Base-by-base conservation (phyloP, 2,797 vertebrate species). In the Sitta carolinensis region DNA sequence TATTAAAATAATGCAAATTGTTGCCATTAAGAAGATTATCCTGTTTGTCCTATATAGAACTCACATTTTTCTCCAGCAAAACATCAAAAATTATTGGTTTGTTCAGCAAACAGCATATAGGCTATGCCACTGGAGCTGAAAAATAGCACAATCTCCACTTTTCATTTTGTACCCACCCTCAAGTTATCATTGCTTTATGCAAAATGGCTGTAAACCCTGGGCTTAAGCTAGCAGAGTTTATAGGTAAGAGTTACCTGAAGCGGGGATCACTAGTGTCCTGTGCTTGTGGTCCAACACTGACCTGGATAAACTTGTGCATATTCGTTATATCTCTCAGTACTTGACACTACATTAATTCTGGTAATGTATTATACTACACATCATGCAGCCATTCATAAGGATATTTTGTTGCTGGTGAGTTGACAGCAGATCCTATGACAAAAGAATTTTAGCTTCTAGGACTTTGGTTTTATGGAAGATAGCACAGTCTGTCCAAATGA, bases 1-100 rank as follows among this genome's bases (percentile, higher is more conserved):
- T 95, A 96, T 97, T 97, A 95, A 97, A 97, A 97, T 91, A 96
- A 96, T 96, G 95, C 92, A 95, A 91, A 96, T 95, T 96, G 76
- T 38, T 84, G 83, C 95, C 94, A 94, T 97, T 97, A 97, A 94
- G 91, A 97, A 95, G 95, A 97, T 97, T 97, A 97, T 97, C 95
- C 89, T 95, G 91, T 96, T 97, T 97, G 94, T 87, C 83, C 93
- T 96, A 79, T 67, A 81, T 87, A 89, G 57, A 94, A 74, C 94
- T 95, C 63, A 64, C 74, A 76, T 87, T 94, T 94, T 96, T 93
- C 85, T 89, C 45, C 66, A 93, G 64, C 48, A 96, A 81, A 94
- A 80, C 29, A 58, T 87, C 47, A 84, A 69, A 90, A 80, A 70
- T 94, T 68, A 85, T 82, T 75, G 26, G 72, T 95, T 95, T 1